Base-by-base conservation (phyloP, 2,888 invertebrate species). In the Liodrosophila aerea region DNA sequence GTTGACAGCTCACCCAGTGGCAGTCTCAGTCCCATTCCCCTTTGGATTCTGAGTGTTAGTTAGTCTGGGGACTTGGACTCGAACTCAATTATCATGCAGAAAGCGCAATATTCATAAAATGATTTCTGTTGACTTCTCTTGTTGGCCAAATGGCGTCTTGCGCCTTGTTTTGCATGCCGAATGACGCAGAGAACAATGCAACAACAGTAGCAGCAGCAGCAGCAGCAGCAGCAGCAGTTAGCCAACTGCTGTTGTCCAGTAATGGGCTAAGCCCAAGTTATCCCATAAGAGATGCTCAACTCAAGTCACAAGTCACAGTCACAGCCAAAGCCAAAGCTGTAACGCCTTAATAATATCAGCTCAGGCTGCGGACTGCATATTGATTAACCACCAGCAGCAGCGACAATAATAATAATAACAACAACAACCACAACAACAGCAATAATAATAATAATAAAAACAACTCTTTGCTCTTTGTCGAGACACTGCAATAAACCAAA, bases 101-200 rank as follows among this genome's bases (percentile, higher is more conserved):
- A 60, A 69, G 75, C 85, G 73, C 85, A 78, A 50, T 61, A 76
- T 64, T 65, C 71, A 85, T 82, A 82, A 80, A 80, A 75, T 67
- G 81, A 82, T 75, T 22, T 84, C 72, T 76, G 75, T 22, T 56
- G 78, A 49, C 73, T 76, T 76, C 76, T 22, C 22, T 22, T 62
- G 57, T 67, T 67, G 62, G 81, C 72, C 77, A 84, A 78, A 78
- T 84, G 84, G 84, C 84, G 76, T 78, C 78, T 78, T 78, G 77
- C 18, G 77, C 72, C 84, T 81, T 78, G 85, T 84, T 78, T 78
- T 84, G 78, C 78, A 78, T 78, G 82, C 78, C 56, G 49, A 81
- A 84, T 65, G 52, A 59, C 60, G 47, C 63, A 29, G 58, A 78
- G 80, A 77, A 77, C 77, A 77, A 77, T 77, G 84, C 84, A 69